phyloP scores from a whole-genome alignment of 2,797 vertebrate species.

The Galaxias olidus region DNA sequence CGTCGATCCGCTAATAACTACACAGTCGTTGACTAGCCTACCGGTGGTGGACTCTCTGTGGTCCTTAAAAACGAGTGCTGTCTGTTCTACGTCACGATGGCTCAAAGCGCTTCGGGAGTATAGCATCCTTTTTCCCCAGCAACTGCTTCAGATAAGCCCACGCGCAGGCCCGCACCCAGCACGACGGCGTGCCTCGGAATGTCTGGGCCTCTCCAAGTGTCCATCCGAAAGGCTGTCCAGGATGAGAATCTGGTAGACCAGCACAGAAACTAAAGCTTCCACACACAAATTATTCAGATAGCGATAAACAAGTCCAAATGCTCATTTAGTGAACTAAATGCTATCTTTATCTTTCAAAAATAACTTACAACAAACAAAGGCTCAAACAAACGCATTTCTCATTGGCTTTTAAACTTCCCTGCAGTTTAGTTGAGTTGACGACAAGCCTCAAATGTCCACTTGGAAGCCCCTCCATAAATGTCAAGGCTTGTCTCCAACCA shows the following conservation, averaged over 20 bases:
- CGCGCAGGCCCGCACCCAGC: conserved; percentile 13
- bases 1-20: not conserved
- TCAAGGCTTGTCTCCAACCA: conserved; percentile 94
- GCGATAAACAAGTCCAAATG: conserved; percentile 59
- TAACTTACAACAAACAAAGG: conserved; percentile 46
- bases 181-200: not conserved
- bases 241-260: conserved; percentile 36
- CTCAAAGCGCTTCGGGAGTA: conserved; percentile 33
- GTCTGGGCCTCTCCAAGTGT: conserved; percentile 26
- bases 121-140: conserved; percentile 28
- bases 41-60: conserved; percentile 40
- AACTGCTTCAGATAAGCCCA: conserved; percentile 30
- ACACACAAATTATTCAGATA: conserved; percentile 56
- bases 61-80: conserved; percentile 33
- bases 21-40: conserved; percentile 12
- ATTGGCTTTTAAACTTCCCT: conserved; percentile 26
- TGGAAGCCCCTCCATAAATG: conserved; percentile 92
- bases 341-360: conserved; percentile 44
- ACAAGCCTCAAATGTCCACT: conserved; percentile 97
- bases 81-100: conserved; percentile 31
- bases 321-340: conserved; percentile 40
- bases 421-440: conserved; percentile 89
- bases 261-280: conserved; percentile 55
- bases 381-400: conserved; percentile 31
- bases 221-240: conserved; percentile 48